Percentiles rank a stretch among this genome's conserved stretches.
Conservation (phyloP, 2,113 vertebrate species). For the Tetraodon nigroviridis region DNA sequence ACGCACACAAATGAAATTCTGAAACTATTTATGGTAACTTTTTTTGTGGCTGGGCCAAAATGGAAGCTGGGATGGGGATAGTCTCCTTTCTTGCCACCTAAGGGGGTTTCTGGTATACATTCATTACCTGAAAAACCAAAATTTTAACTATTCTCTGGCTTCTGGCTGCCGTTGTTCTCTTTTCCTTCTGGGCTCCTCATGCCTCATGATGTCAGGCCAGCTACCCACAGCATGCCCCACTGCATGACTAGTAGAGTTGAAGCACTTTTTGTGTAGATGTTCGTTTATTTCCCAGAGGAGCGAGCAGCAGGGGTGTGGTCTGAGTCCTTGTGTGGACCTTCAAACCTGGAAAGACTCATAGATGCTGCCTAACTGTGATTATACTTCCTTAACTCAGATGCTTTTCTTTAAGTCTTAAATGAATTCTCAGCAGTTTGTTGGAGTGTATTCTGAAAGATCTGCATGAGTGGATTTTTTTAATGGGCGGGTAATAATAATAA, state of each 20-base stretch:
- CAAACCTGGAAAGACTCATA: not conserved
- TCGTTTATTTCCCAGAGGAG: constrained; percentile 71
- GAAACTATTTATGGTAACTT: not conserved
- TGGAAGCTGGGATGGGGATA: not conserved
- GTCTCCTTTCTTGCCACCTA: not conserved
- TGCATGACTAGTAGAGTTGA: constrained; percentile 88
- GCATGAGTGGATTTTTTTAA: constrained; percentile 68
- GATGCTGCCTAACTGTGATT: not conserved
- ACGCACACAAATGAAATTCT: not conserved
- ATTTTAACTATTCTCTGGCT: not conserved
- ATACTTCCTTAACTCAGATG: not conserved
- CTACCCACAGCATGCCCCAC: constrained; percentile 91
- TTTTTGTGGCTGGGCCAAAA: constrained; percentile 43
- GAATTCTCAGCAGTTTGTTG: constrained; percentile 27
- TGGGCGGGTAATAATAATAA: not conserved
- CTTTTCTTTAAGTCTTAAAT: constrained; percentile 22
- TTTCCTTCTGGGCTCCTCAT: constrained; percentile 61
- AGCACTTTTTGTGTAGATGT: constrained; percentile 79
- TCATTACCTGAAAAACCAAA: not conserved
- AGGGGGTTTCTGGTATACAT: not conserved
- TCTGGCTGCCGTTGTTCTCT: not conserved
- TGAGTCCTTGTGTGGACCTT: constrained; percentile 71
- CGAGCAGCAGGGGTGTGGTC: constrained; percentile 80
- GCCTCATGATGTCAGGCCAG: constrained; percentile 81
- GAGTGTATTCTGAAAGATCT: constrained; percentile 41